Evolutionary conservation across 1,140 invertebrate genomes (phyloP).

Genomic region (Zophobas morio): DNA sequence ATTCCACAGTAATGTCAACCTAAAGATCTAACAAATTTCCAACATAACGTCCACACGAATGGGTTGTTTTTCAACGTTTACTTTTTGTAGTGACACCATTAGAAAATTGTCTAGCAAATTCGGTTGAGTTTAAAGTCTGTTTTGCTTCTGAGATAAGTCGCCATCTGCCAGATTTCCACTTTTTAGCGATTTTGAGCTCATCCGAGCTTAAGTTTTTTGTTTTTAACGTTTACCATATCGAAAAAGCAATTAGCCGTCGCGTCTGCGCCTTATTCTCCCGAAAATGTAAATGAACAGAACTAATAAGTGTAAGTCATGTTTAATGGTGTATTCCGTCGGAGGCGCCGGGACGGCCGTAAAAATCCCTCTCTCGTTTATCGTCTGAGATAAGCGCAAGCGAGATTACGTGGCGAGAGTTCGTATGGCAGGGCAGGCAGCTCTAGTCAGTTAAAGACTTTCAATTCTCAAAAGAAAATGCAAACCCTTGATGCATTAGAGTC

Average conservation of each 20-base stretch:
- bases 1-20: too few species aligned
- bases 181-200: too few species aligned
- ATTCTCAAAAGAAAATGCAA: constrained; percentile 57
- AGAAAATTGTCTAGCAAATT: too few species aligned
- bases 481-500: constrained; percentile 55
- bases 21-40: too few species aligned
- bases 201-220: neutral
- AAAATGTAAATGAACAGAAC: constrained; percentile 40
- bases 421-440: neutral
- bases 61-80: too few species aligned
- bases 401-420: constrained; percentile 49
- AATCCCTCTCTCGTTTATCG: constrained; percentile 40
- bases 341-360: constrained; percentile 35
- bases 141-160: too few species aligned
- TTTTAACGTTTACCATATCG: neutral
- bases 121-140: too few species aligned
- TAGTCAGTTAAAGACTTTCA: constrained; percentile 50
- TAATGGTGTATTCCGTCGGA: constrained; percentile 41
- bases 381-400: constrained; percentile 26
- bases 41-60: too few species aligned
- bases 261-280: neutral
- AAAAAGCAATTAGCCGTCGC: constrained; percentile 34
- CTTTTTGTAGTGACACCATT: too few species aligned
- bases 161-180: too few species aligned
- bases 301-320: constrained; percentile 44